phyloP scores from a whole-genome alignment of 2,888 invertebrate species.

The Cryptus viduatorius region DNA sequence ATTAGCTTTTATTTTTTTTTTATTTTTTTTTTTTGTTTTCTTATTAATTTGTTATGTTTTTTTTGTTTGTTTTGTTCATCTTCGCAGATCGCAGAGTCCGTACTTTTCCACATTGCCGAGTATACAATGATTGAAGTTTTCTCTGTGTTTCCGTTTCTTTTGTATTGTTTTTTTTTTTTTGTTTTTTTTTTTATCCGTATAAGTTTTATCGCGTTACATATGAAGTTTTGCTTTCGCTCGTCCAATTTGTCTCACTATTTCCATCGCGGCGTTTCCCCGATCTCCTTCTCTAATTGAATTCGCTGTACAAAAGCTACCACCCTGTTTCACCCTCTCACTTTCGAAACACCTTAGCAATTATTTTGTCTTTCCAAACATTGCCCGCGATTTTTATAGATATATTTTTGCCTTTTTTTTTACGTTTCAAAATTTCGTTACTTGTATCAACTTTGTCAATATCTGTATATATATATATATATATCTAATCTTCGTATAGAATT shows the following conservation, averaged over 20 bases:
- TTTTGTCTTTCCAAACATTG: conserved; percentile 77
- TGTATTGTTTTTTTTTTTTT: conserved; percentile 4
- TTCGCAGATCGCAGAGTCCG: conserved; percentile 9
- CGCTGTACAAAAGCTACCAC: conserved; percentile 64
- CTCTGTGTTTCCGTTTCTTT: conserved; percentile 11
- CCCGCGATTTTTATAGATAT: conserved; percentile 65
- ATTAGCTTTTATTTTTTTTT: conserved; percentile 72
- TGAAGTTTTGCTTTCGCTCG: conserved; percentile 24
- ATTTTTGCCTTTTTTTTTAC: conserved; percentile 41
- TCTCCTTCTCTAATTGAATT: conserved; percentile 47
- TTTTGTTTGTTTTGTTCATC: conserved; percentile 21
- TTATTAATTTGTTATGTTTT: conserved; percentile 59
- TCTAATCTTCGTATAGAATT: conserved; percentile 46
- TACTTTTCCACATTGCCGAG: conserved; percentile 46
- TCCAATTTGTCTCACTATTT: conserved; percentile 32
- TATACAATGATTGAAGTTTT: conserved; percentile 44
- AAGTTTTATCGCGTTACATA: conserved; percentile 70
- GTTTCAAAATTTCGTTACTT: too few relatives aligned
- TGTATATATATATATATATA: conserved; percentile 45
- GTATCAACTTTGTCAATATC: conserved; percentile 23
- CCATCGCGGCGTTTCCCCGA: conserved; percentile 36
- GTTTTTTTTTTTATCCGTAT: conserved; percentile 9
- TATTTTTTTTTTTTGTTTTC: conserved; percentile 70
- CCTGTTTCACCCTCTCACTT: conserved; percentile 64
- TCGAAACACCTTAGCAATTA: conserved; percentile 81